Percentiles rank a stretch among this genome's conserved stretches.
phyloP scores from a whole-genome alignment of 1,140 invertebrate genomes.

The Ruditapes philippinarum region DNA sequence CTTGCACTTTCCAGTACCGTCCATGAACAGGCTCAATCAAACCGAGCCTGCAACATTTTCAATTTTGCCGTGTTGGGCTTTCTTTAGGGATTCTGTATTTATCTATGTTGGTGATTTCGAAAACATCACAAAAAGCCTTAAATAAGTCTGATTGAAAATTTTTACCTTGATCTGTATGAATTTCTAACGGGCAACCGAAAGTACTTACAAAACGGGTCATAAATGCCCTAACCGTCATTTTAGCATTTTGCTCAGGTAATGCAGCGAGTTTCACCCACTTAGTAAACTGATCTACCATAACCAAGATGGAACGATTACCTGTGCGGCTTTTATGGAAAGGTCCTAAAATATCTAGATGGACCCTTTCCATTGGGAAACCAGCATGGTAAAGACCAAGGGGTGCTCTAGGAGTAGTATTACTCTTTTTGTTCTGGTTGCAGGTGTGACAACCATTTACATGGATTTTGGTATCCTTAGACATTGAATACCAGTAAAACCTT shows the following conservation, averaged over 20 bases:
- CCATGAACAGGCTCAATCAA: too few species aligned
- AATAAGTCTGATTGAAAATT: too few species aligned
- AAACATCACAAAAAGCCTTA: too few species aligned
- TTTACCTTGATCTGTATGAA: too few species aligned
- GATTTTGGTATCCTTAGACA: too few species aligned
- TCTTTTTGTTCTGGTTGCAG: not conserved
- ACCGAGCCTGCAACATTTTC: too few species aligned
- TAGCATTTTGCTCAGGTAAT: not conserved
- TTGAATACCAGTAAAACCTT: too few species aligned
- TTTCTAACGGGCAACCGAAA: too few species aligned
- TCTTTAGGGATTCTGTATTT: too few species aligned
- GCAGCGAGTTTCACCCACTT: slow-evolving; percentile 58
- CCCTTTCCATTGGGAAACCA: slow-evolving; percentile 47
- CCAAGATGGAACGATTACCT: slow-evolving; percentile 71
- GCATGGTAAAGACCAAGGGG: not conserved
- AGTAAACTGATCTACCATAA: slow-evolving; percentile 64
- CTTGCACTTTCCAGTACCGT: too few species aligned
- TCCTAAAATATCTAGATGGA: slow-evolving; percentile 72
- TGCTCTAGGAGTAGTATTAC: not conserved
- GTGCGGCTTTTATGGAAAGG: slow-evolving; percentile 63
- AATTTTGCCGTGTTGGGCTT: too few species aligned
- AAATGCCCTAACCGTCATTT: not conserved
- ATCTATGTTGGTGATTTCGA: too few species aligned
- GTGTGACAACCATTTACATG: not conserved
- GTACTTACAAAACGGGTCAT: not conserved